A percentile compares a stretch with the other conserved stretches of the same genome.
Evolutionary conservation across 2,888 invertebrate genomes (phyloP).

Genomic region (Physocephala rufipes): DNA sequence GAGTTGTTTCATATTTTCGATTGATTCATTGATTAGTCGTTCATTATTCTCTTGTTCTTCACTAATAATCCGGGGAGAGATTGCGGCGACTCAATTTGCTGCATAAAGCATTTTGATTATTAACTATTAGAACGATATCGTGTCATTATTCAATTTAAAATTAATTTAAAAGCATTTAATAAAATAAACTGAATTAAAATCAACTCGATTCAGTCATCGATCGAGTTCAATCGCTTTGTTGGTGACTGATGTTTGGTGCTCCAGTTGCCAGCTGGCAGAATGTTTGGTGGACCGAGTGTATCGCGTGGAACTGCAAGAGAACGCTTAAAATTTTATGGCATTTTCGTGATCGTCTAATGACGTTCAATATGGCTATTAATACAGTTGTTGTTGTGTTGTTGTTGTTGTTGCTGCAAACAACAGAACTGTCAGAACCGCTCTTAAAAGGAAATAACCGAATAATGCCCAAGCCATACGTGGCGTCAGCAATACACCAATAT

Average conservation of each 20-base stretch:
- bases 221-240: not conserved
- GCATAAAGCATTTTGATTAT: not conserved
- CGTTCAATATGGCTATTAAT: conserved; percentile 31
- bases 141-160: conserved; percentile 27
- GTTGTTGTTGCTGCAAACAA: not conserved
- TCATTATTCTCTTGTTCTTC: no score
- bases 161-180: conserved; percentile 15
- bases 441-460: conserved; percentile 9
- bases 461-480: not conserved
- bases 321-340: conserved; percentile 37
- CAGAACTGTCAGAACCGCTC: not conserved
- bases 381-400: conserved; percentile 9
- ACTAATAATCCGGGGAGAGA: no score
- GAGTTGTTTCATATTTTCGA: no score
- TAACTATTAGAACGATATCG: conserved; percentile 3
- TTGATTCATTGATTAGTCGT: no score
- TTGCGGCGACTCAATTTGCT: no score
- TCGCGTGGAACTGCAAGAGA: conserved; percentile 31
- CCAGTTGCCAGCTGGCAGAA: conserved; percentile 8
- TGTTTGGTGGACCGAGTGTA: not conserved
- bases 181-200: not conserved
- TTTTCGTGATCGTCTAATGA: conserved; percentile 41
- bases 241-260: not conserved
- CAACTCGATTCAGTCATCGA: not conserved
- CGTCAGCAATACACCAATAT: not conserved